phyloP scores from a whole-genome alignment of 2,113 vertebrate species.

The Euleptes europaea region DNA sequence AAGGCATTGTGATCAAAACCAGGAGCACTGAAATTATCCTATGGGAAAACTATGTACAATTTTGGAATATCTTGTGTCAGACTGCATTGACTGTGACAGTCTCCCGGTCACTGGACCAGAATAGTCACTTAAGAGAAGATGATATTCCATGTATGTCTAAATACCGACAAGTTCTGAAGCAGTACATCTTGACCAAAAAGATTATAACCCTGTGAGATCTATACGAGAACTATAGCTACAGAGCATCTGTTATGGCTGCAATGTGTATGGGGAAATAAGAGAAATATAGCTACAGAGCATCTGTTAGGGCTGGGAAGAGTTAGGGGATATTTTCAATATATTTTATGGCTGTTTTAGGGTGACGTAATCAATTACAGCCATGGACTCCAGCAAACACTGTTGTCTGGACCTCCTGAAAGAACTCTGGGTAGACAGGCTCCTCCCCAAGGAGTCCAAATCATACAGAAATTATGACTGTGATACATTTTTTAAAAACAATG shows the following conservation, averaged over 20 bases:
- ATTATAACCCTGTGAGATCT: not conserved
- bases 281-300: not conserved
- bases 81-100: not conserved
- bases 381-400: not conserved
- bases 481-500: not conserved
- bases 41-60: not conserved
- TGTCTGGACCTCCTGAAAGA: not conserved
- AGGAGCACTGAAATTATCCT: not conserved
- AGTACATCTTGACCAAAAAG: not conserved
- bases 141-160: not conserved
- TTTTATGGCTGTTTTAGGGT: not conserved
- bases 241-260: not conserved
- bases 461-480: not conserved
- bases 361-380: not conserved
- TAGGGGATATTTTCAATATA: not conserved
- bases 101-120: not conserved
- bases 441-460: not conserved
- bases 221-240: not conserved
- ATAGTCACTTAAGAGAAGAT: not conserved
- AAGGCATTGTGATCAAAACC: not conserved
- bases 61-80: not conserved
- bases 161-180: not conserved
- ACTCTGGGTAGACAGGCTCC: accelerated
- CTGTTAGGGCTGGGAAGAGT: not conserved
- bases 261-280: not conserved